Evolutionary conservation across 2,888 invertebrate genomes (phyloP).

Genomic region (Endomychus coccineus): DNA sequence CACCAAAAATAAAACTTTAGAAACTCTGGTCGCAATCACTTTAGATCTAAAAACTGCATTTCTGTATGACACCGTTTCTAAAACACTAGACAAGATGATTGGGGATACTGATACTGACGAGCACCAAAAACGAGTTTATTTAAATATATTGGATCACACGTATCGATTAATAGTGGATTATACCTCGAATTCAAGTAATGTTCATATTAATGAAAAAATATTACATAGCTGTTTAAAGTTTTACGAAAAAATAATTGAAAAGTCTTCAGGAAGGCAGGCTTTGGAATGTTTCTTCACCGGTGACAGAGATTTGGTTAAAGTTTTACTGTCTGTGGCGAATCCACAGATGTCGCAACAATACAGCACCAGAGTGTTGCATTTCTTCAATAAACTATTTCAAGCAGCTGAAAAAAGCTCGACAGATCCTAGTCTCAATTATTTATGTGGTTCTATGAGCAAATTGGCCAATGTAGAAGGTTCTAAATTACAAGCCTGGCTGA

Average conservation of each 20-base stretch:
- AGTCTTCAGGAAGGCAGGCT: conserved; percentile 71
- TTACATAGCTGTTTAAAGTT: conserved; percentile 67
- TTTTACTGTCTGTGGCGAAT: conserved; percentile 74
- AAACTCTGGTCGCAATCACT: conserved; percentile 67
- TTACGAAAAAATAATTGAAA: conserved; percentile 80
- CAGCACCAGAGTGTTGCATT: conserved; percentile 69
- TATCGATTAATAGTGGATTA: conserved; percentile 61
- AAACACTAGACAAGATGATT: conserved; percentile 55
- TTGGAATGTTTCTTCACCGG: conserved; percentile 74
- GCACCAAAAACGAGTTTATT: conserved; percentile 56
- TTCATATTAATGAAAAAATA: conserved; percentile 52
- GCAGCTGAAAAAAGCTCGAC: conserved; percentile 55
- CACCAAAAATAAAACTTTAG: conserved; percentile 56
- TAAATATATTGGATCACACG: conserved; percentile 58
- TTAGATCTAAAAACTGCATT: conserved; percentile 71
- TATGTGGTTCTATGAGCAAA: conserved; percentile 60
- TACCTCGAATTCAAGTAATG: conserved; percentile 37
- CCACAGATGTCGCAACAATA: conserved; percentile 64
- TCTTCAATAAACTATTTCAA: conserved; percentile 68
- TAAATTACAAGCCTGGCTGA: conserved; percentile 57
- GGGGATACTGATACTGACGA: conserved; percentile 59
- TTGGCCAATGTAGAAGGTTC: conserved; percentile 57
- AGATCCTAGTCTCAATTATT: conserved; percentile 55
- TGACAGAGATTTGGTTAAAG: conserved; percentile 63
- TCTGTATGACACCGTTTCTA: conserved; percentile 56